A percentile compares a stretch with the other conserved stretches of the same genome.
phyloP scores from a whole-genome alignment of 2,888 invertebrate species.

The Caenorhabditis afra region DNA sequence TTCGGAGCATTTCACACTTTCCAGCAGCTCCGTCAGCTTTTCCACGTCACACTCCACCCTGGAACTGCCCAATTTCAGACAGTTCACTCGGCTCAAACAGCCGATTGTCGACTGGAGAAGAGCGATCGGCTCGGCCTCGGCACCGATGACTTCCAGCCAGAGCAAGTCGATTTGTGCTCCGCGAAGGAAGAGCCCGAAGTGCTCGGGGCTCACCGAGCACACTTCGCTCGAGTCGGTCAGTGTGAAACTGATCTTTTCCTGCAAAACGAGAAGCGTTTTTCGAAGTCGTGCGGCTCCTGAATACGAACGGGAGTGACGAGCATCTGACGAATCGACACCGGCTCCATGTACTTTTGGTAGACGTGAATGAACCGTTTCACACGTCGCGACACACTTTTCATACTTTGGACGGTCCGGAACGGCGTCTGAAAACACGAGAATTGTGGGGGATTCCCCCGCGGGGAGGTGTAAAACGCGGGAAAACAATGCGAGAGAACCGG shows the following conservation, averaged over 20 bases:
- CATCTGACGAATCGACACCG: slow-evolving; percentile 44
- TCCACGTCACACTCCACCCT: slow-evolving; percentile 23
- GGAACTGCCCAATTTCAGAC: slow-evolving; percentile 38
- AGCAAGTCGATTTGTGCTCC: slow-evolving; percentile 27
- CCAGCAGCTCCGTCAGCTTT: slow-evolving; percentile 11
- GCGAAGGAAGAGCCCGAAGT: slow-evolving; percentile 17
- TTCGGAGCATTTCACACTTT: slow-evolving; percentile 13
- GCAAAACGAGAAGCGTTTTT: background rate
- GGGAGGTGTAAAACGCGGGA: background rate
- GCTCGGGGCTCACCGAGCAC: slow-evolving; percentile 18
- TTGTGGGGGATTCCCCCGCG: no score
- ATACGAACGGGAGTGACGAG: slow-evolving; percentile 26
- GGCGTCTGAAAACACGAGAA: slow-evolving; percentile 27
- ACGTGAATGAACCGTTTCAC: slow-evolving; percentile 29
- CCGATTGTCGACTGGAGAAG: slow-evolving; percentile 10
- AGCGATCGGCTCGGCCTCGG: slow-evolving; percentile 20
- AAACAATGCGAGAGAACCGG: background rate
- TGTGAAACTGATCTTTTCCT: slow-evolving; percentile 39
- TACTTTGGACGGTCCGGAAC: slow-evolving; percentile 44
- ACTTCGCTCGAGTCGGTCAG: slow-evolving; percentile 25
- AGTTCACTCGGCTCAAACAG: slow-evolving; percentile 4
- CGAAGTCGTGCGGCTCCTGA: background rate
- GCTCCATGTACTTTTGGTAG: slow-evolving; percentile 32
- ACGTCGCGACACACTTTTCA: slow-evolving; percentile 41
- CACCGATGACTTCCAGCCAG: slow-evolving; percentile 31